Conservation (phyloP, 1,140 invertebrate genomes). For the Eriosoma lanigerum region DNA sequence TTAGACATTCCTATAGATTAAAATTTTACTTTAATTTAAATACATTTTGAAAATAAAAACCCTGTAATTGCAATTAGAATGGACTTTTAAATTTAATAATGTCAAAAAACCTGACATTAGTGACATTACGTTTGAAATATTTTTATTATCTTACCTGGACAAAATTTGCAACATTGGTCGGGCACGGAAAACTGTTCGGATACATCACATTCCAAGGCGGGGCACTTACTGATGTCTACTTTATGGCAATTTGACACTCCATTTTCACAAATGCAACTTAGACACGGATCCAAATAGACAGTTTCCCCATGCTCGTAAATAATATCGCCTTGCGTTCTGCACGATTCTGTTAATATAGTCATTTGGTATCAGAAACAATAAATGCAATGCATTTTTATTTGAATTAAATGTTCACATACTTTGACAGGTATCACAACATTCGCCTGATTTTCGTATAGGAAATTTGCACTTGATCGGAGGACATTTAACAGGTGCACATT, state of each 20-base stretch:
- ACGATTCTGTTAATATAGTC: conserved; percentile 68
- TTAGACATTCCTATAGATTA: too few relatives aligned
- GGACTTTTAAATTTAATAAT: too few relatives aligned
- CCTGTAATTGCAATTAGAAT: too few relatives aligned
- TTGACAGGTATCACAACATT: conserved; percentile 83
- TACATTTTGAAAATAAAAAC: too few relatives aligned
- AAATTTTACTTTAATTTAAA: too few relatives aligned
- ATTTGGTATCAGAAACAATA: too few relatives aligned
- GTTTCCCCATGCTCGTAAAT: conserved; percentile 79
- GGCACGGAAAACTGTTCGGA: conserved; percentile 76
- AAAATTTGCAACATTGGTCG: conserved; percentile 88
- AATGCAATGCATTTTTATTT: background rate
- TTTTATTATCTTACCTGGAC: conserved; percentile 68
- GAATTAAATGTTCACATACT: conserved; percentile 66
- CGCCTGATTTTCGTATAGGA: conserved; percentile 72
- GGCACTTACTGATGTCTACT: conserved; percentile 75
- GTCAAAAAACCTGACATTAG: too few relatives aligned
- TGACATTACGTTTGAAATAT: too few relatives aligned
- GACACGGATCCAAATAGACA: conserved; percentile 71
- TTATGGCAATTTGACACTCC: conserved; percentile 77
- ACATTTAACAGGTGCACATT: conserved; percentile 78
- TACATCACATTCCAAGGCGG: conserved; percentile 74
- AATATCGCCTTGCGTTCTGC: conserved; percentile 71
- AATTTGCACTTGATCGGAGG: conserved; percentile 74
- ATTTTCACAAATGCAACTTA: conserved; percentile 75